These are phyloP conservation scores for Parnassius orleans DNA, from an alignment of 2,888 invertebrate species.

Conservation along the genomic window DNA sequence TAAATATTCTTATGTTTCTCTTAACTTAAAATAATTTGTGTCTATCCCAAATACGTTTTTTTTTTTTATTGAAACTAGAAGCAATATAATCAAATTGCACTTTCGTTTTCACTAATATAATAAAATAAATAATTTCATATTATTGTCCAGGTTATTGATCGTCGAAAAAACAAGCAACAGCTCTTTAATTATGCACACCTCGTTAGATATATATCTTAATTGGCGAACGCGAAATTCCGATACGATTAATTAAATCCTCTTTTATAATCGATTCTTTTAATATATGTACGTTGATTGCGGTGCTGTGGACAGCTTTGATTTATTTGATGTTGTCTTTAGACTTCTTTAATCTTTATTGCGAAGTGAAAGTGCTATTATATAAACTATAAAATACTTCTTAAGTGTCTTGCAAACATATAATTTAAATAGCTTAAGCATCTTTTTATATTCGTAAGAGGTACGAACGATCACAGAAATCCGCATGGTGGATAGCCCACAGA, in stretches of 20 bases:
- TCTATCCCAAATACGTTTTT: no score
- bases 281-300: conserved; percentile 57
- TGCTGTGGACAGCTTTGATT: conserved; percentile 44
- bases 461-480: no score
- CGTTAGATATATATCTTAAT: conserved; percentile 55
- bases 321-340: conserved; percentile 35
- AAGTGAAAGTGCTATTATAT: conserved; percentile 23
- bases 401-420: not conserved
- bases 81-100: no score
- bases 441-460: no score
- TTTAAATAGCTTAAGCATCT: no score
- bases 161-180: conserved; percentile 27
- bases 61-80: no score
- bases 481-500: no score
- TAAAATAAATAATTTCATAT: no score
- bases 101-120: no score
- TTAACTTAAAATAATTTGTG: no score
- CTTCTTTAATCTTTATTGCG: conserved; percentile 11
- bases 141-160: not conserved
- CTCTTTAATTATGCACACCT: conserved; percentile 42
- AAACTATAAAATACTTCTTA: conserved; percentile 4
- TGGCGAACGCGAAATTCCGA: conserved; percentile 43
- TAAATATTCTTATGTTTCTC: no score
- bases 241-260: conserved; percentile 61
- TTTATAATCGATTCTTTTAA: conserved; percentile 65